Conservation (phyloP, 2,888 invertebrate species). For the Melanargia galathea region DNA sequence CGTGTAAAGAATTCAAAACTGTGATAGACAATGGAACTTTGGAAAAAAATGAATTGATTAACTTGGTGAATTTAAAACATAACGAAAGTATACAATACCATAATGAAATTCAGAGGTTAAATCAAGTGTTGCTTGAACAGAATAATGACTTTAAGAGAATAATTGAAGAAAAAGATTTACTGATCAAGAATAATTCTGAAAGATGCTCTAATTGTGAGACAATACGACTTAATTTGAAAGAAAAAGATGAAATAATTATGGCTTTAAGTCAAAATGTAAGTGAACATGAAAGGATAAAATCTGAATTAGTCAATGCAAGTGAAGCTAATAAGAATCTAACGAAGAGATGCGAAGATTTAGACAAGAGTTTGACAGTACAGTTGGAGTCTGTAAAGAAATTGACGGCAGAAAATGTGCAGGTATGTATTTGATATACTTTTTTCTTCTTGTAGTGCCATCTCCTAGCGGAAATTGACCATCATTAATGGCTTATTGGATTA, state of each 20-base stretch:
- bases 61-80: slow-evolving; percentile 90
- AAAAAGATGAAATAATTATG: slow-evolving; percentile 68
- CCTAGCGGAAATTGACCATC: not conserved
- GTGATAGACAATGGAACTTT: slow-evolving; percentile 57
- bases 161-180: slow-evolving; percentile 60
- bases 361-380: slow-evolving; percentile 85
- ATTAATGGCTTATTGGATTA: too few species aligned
- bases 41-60: slow-evolving; percentile 87
- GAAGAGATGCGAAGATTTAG: slow-evolving; percentile 86
- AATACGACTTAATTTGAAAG: slow-evolving; percentile 56
- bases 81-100: slow-evolving; percentile 93
- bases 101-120: slow-evolving; percentile 90
- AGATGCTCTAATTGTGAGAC: slow-evolving; percentile 62
- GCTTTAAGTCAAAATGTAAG: slow-evolving; percentile 55
- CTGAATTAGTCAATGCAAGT: slow-evolving; percentile 78
- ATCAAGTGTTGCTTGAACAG: slow-evolving; percentile 82
- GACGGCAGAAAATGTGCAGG: slow-evolving; percentile 83
- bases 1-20: slow-evolving; percentile 57
- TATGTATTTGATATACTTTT: slow-evolving; percentile 41
- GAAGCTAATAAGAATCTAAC: slow-evolving; percentile 83
- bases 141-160: slow-evolving; percentile 62
- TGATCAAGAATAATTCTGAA: slow-evolving; percentile 47
- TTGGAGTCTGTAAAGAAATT: slow-evolving; percentile 84
- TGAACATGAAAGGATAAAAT: slow-evolving; percentile 61
- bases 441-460: too few species aligned